phyloP scores from a whole-genome alignment of 2,113 vertebrate genomes.

The Buteo buteo region DNA sequence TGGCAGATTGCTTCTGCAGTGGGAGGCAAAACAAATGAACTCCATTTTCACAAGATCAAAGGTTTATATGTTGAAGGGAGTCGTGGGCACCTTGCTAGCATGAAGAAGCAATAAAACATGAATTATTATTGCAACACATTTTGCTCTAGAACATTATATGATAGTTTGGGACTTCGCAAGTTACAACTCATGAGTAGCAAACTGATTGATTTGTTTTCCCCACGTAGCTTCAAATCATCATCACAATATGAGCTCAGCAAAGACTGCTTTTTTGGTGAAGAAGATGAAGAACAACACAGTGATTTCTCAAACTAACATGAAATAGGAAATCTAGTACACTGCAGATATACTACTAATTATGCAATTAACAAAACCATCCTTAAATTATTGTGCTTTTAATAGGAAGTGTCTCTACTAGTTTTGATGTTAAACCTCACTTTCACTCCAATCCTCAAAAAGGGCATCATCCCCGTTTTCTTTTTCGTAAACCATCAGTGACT shows the following conservation, averaged over 20 bases:
- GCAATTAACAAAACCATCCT: neutral
- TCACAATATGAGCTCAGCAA: neutral
- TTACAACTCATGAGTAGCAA: neutral
- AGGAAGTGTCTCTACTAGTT: neutral
- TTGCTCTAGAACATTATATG: neutral
- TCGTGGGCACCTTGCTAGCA: neutral
- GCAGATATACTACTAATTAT: neutral
- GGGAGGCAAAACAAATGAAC: conserved; percentile 9
- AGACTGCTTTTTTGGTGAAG: neutral
- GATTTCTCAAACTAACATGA: neutral
- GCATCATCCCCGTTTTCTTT: neutral
- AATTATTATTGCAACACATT: neutral
- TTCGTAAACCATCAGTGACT: neutral
- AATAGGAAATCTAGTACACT: neutral
- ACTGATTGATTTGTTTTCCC: conserved; percentile 42
- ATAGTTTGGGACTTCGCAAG: neutral
- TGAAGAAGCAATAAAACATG: conserved; percentile 14
- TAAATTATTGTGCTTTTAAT: neutral
- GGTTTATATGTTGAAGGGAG: neutral
- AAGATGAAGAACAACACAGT: neutral
- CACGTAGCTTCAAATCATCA: neutral
- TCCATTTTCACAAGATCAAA: conserved; percentile 15
- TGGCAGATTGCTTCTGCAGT: neutral
- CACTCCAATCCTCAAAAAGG: neutral
- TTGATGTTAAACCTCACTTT: neutral